Evolutionary conservation across 1,140 invertebrate genomes (phyloP).

Genomic region (Drosophila malerkotliana): DNA sequence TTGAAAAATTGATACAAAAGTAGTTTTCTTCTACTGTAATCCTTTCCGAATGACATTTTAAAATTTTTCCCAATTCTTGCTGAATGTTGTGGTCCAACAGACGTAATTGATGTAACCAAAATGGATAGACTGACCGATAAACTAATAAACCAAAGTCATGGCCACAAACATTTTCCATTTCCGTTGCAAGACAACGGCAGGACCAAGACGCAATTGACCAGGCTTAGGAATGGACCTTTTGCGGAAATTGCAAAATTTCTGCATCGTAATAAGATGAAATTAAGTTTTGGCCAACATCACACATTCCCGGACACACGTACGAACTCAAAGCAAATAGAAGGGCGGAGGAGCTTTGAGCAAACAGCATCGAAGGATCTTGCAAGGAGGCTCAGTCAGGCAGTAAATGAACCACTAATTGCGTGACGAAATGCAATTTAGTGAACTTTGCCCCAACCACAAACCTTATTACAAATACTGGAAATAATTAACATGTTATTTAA

Average conservation of each 20-base stretch:
- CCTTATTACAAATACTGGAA: constrained; percentile 8
- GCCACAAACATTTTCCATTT: constrained; percentile 69
- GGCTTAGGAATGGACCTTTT: constrained; percentile 32
- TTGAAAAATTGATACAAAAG: neutral
- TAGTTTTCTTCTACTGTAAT: neutral
- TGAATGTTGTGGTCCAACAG: constrained; percentile 8
- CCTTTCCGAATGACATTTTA: neutral
- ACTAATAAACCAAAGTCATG: constrained; percentile 49
- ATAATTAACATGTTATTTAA: neutral
- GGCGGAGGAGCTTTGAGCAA: constrained; percentile 39
- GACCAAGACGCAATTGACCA: constrained; percentile 59
- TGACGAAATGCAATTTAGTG: constrained; percentile 83
- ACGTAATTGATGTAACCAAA: constrained; percentile 40
- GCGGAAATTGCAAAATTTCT: constrained; percentile 83
- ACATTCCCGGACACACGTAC: constrained; percentile 11
- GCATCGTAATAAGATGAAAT: constrained; percentile 81
- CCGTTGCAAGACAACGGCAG: constrained; percentile 41
- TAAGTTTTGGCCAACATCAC: constrained; percentile 67
- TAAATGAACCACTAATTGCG: constrained; percentile 83
- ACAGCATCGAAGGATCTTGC: constrained; percentile 40
- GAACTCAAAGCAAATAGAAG: constrained; percentile 21
- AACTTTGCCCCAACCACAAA: constrained; percentile 58
- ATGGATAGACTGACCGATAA: constrained; percentile 30
- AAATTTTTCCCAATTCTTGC: neutral
- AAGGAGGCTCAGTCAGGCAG: constrained; percentile 66